phyloP scores from a whole-genome alignment of 1,140 invertebrate genomes.

The Pygmarrhopalites habei region DNA sequence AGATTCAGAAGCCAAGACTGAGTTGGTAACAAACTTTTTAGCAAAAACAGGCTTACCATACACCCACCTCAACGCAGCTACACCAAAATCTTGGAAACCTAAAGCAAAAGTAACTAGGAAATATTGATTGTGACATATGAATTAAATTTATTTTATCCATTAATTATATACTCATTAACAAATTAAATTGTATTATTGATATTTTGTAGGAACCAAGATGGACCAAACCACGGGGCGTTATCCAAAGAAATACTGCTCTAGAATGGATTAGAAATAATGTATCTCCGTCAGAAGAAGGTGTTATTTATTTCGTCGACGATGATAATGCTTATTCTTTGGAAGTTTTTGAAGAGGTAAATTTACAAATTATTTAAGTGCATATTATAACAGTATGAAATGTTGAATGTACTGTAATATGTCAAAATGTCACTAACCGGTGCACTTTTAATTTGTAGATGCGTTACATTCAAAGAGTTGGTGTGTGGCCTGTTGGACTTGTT shows the following conservation, averaged over 20 bases:
- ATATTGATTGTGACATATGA: conserved; percentile 5
- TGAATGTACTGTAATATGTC: background rate
- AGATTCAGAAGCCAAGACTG: conserved; percentile 67
- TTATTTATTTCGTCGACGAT: conserved; percentile 98
- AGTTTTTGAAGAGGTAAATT: conserved; percentile 78
- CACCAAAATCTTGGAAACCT: conserved; percentile 62
- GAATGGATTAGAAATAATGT: conserved; percentile 66
- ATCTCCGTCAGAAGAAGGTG: conserved; percentile 53
- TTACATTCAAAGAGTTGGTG: conserved; percentile 75
- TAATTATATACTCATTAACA: background rate
- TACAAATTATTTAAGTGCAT: too few species aligned
- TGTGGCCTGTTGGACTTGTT: conserved; percentile 96
- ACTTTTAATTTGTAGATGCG: conserved; percentile 57
- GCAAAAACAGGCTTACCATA: conserved; percentile 60
- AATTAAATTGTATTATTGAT: conserved; percentile 8
- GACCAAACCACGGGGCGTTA: conserved; percentile 87
- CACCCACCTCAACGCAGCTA: conserved; percentile 70
- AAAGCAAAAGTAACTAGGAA: conserved; percentile 50
- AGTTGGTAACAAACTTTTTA: conserved; percentile 73
- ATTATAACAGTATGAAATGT: too few species aligned
- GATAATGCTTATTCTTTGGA: conserved; percentile 90
- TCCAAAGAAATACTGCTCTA: conserved; percentile 84
- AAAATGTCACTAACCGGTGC: background rate
- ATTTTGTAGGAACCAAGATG: conserved; percentile 63
- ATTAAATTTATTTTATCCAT: background rate